Percentiles rank a stretch among this genome's conserved stretches.
Evolutionary conservation across 2,113 vertebrate genomes (phyloP).

Genomic region (Tragulus kanchil): DNA sequence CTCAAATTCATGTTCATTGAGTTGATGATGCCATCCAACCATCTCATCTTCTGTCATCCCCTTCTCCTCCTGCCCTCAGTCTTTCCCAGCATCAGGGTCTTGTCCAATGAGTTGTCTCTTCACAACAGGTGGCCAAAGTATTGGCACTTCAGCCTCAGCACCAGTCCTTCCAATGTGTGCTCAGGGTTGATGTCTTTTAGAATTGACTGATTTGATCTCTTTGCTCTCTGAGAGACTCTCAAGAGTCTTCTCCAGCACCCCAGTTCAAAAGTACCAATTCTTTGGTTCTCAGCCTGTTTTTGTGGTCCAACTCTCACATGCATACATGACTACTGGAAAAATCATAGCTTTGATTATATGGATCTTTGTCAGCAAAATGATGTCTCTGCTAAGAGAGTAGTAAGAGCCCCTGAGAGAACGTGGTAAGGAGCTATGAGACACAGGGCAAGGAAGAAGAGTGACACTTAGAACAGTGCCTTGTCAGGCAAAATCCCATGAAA

Average conservation of each 20-base stretch:
- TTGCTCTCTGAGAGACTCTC: not conserved
- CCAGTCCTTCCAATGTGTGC: too few relatives aligned
- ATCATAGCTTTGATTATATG: not conserved
- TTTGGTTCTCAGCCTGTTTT: not conserved
- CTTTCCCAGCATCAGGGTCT: not conserved
- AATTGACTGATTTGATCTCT: not conserved
- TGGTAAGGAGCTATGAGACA: rapidly evolving
- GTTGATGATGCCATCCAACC: not conserved
- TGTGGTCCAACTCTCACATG: not conserved
- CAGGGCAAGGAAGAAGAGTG: not conserved
- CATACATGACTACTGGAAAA: not conserved
- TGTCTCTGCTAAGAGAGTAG: not conserved
- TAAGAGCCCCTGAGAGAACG: not conserved
- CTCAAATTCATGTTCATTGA: not conserved
- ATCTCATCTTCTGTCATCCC: not conserved
- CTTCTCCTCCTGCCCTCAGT: not conserved
- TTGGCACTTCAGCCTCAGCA: not conserved
- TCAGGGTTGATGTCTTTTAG: not conserved
- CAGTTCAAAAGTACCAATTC: not conserved
- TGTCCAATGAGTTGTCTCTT: not conserved
- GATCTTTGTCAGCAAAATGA: not conserved
- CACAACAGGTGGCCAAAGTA: not conserved
- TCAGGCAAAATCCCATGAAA: not conserved
- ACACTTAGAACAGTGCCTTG: not conserved
- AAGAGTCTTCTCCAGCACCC: not conserved